These are phyloP conservation scores for Barnardius zonarius DNA, from an alignment of 2,113 vertebrate species.

Conservation along the genomic window DNA sequence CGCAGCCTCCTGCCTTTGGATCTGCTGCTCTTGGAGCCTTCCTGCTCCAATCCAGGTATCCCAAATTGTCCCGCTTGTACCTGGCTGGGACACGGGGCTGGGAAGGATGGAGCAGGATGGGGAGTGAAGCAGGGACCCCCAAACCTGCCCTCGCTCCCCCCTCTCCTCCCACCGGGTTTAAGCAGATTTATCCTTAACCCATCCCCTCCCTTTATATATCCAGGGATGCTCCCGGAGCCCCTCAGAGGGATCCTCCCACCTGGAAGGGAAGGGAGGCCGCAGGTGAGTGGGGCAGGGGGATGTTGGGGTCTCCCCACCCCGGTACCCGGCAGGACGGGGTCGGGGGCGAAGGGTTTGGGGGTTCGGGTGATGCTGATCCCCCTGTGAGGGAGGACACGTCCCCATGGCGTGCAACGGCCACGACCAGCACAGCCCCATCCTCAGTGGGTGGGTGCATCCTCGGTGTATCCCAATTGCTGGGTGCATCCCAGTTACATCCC, in stretches of 20 bases:
- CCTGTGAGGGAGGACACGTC: background rate
- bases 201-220: background rate
- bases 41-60: background rate
- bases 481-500: background rate
- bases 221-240: background rate
- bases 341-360: background rate
- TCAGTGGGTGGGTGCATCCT: background rate
- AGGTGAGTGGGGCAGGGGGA: background rate
- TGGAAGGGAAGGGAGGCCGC: background rate
- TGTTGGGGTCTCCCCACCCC: background rate
- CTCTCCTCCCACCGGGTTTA: background rate
- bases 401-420: too few relatives aligned
- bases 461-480: background rate
- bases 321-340: background rate
- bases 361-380: background rate
- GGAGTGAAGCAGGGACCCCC: background rate
- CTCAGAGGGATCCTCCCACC: background rate
- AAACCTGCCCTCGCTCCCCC: background rate
- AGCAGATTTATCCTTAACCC: background rate
- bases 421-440: background rate
- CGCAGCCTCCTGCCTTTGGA: too few relatives aligned
- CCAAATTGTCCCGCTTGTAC: background rate
- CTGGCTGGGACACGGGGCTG: background rate
- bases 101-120: background rate
- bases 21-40: background rate